A percentile compares a stretch with the other conserved stretches of the same genome.
phyloP scores from a whole-genome alignment of 1,140 invertebrate genomes.

The Matsumurasca onukii region DNA sequence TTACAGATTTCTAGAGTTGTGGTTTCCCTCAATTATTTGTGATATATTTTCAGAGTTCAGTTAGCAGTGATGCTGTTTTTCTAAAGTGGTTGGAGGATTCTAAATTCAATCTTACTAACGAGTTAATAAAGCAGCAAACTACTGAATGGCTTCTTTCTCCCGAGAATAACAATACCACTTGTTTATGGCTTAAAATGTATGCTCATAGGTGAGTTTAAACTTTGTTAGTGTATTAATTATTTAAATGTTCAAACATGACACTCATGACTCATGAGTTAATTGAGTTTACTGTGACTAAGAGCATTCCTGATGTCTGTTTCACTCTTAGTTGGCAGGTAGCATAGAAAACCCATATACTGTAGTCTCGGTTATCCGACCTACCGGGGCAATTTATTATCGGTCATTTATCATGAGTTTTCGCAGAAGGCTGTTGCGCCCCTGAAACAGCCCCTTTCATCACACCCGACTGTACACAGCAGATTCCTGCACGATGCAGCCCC shows the following conservation, averaged over 20 bases:
- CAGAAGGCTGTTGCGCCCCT: too few relatives aligned
- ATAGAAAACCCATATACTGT: not conserved
- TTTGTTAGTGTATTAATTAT: not conserved
- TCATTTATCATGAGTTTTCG: too few relatives aligned
- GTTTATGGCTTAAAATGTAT: conserved; percentile 5
- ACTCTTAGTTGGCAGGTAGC: not conserved
- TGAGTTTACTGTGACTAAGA: not conserved
- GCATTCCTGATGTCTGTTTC: not conserved
- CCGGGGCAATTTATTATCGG: not conserved
- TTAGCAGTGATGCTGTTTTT: not conserved
- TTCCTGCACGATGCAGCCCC: too few relatives aligned
- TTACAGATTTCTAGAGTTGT: too few relatives aligned
- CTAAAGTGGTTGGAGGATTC: conserved; percentile 1
- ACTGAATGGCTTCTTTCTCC: not conserved
- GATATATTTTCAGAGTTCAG: too few relatives aligned
- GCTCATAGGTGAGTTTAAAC: conserved; percentile 1
- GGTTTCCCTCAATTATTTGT: too few relatives aligned
- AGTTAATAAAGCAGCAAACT: not conserved
- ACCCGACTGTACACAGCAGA: too few relatives aligned
- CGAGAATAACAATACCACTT: not conserved
- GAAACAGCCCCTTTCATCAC: too few relatives aligned
- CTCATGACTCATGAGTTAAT: not conserved
- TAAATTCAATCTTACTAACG: conserved; percentile 16
- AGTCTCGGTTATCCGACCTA: not conserved
- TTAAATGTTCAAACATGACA: not conserved